A percentile compares a stretch with the other conserved stretches of the same genome.
Evolutionary conservation across 1,140 invertebrate species (phyloP).

Genomic region (Papilio polyxenes): DNA sequence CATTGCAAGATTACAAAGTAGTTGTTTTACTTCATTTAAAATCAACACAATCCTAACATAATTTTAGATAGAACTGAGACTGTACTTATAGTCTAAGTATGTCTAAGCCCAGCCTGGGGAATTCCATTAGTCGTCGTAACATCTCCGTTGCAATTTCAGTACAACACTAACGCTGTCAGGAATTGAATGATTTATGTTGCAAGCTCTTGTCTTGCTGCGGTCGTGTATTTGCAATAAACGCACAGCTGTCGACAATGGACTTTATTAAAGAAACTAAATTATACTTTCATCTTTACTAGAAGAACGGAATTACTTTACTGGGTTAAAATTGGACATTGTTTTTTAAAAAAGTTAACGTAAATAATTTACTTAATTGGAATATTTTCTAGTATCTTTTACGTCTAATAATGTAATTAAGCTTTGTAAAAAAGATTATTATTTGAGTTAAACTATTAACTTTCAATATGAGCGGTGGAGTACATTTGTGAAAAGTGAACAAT

Average conservation of each 20-base stretch:
- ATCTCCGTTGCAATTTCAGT: constrained; percentile 38
- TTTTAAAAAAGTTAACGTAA: no score
- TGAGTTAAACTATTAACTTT: no score
- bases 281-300: neutral
- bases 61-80: constrained; percentile 5
- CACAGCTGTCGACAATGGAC: constrained; percentile 1
- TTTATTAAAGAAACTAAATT: neutral
- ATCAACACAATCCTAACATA: neutral
- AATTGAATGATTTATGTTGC: constrained; percentile 32
- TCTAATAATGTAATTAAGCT: no score
- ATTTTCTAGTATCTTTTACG: neutral
- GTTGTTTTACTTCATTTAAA: neutral
- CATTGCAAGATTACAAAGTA: neutral
- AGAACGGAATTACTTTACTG: neutral
- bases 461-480: neutral
- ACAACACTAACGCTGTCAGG: constrained; percentile 19
- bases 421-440: no score
- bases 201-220: constrained; percentile 15
- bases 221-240: constrained; percentile 3
- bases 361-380: no score
- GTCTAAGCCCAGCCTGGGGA: constrained; percentile 13
- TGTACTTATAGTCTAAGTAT: neutral
- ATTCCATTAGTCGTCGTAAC: constrained; percentile 36
- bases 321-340: neutral
- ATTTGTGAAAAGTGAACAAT: neutral